Conservation (phyloP, 1,140 invertebrate genomes). For the Drosophila triauraria region DNA sequence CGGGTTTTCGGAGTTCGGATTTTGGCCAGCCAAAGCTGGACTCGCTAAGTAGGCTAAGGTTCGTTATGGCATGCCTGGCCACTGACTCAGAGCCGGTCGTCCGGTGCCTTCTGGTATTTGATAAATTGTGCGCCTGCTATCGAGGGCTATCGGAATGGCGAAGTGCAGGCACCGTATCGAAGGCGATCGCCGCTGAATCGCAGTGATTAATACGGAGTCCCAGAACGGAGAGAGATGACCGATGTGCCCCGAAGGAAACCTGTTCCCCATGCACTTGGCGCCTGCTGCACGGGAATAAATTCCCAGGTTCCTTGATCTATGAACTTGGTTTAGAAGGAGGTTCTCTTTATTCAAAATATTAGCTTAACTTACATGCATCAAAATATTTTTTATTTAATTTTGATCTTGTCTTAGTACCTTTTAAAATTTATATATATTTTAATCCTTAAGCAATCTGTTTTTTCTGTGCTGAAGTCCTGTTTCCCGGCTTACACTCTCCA, state of each 20-base stretch:
- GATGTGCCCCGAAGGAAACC: constrained; percentile 32
- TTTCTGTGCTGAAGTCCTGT: neutral
- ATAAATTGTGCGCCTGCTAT: constrained; percentile 76
- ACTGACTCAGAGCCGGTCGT: constrained; percentile 59
- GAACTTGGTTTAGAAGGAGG: too few relatives aligned
- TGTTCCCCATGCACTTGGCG: constrained; percentile 70
- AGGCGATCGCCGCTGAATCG: constrained; percentile 62
- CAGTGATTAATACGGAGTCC: constrained; percentile 67
- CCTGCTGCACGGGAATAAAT: constrained; percentile 36
- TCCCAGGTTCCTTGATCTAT: neutral
- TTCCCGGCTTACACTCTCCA: neutral
- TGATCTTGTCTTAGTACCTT: too few relatives aligned
- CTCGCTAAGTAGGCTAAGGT: constrained; percentile 78
- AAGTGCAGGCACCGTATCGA: constrained; percentile 69
- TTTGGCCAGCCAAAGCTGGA: constrained; percentile 22
- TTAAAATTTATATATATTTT: neutral
- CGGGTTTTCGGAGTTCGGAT: constrained; percentile 61
- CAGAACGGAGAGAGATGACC: constrained; percentile 28
- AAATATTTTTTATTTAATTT: too few relatives aligned
- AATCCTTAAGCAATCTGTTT: neutral
- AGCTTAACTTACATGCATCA: too few relatives aligned
- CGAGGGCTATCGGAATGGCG: constrained; percentile 50
- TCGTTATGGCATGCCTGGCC: constrained; percentile 74
- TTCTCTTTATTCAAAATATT: neutral
- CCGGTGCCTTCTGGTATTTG: constrained; percentile 53